phyloP scores from a whole-genome alignment of 2,113 vertebrate genomes.

The Bufo gargarizans region DNA sequence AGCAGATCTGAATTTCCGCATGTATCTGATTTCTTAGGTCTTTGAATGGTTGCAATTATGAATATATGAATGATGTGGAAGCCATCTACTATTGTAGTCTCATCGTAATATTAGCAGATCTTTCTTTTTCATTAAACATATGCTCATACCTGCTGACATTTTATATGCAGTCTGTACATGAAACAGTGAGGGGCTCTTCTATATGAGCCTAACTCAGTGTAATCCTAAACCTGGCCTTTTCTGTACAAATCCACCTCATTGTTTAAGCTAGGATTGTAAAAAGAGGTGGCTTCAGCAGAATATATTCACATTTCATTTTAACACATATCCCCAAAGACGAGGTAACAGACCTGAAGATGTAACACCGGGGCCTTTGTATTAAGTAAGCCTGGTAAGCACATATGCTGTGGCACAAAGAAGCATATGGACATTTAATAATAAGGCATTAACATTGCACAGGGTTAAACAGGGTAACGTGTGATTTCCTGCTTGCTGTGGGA shows the following conservation, averaged over 20 bases:
- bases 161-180: neutral
- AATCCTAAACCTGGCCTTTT: constrained; percentile 3
- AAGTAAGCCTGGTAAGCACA: constrained; percentile 31
- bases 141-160: neutral
- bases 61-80: neutral
- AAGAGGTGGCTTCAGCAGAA: neutral
- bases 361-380: constrained; percentile 18
- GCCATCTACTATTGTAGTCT: neutral
- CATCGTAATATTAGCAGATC: neutral
- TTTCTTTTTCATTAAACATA: neutral
- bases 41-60: too few relatives aligned
- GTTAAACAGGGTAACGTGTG: constrained; percentile 32
- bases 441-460: constrained; percentile 36
- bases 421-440: constrained; percentile 48
- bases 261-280: constrained; percentile 6
- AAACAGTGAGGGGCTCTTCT: neutral
- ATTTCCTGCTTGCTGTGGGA: constrained; percentile 17
- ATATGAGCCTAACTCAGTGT: neutral
- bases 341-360: constrained; percentile 22
- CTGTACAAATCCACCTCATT: neutral
- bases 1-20: too few relatives aligned
- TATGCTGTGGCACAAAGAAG: constrained; percentile 25
- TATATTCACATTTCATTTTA: constrained; percentile 30
- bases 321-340: constrained; percentile 27
- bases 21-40: too few relatives aligned